Evolutionary conservation across 2,888 invertebrate species (phyloP).

Genomic region (Tridacna gigas): DNA sequence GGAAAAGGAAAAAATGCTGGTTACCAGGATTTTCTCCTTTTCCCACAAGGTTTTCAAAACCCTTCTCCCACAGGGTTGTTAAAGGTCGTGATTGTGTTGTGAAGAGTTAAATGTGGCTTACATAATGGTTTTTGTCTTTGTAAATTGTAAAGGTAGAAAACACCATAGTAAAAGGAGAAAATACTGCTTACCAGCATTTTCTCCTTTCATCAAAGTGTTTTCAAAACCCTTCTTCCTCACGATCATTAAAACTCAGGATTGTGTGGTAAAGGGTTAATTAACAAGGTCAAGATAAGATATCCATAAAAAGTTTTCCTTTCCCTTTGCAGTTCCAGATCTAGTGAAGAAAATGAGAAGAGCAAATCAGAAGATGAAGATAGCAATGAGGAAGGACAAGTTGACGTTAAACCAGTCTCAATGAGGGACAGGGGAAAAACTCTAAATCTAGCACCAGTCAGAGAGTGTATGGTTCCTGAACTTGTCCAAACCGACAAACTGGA

Average conservation of each 20-base stretch:
- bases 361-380: conserved; percentile 54
- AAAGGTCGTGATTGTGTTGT: no score
- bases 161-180: no score
- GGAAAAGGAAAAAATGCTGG: no score
- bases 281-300: no score
- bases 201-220: not conserved
- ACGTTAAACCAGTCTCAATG: conserved; percentile 40
- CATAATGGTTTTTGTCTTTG: no score
- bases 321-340: conserved; percentile 44
- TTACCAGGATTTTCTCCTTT: no score
- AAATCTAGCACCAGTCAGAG: conserved; percentile 61
- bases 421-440: conserved; percentile 60
- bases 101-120: no score
- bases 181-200: no score
- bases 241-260: not conserved
- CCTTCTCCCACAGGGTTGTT: no score
- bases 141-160: no score
- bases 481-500: conserved; percentile 46
- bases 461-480: conserved; percentile 48
- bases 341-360: conserved; percentile 18
- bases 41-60: no score
- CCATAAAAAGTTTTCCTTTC: not conserved
- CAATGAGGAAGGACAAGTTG: conserved; percentile 30
- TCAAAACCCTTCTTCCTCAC: not conserved
- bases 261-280: not conserved